These are phyloP conservation scores for Istiophorus platypterus DNA, from an alignment of 2,113 vertebrate genomes.

Conservation along the genomic window DNA sequence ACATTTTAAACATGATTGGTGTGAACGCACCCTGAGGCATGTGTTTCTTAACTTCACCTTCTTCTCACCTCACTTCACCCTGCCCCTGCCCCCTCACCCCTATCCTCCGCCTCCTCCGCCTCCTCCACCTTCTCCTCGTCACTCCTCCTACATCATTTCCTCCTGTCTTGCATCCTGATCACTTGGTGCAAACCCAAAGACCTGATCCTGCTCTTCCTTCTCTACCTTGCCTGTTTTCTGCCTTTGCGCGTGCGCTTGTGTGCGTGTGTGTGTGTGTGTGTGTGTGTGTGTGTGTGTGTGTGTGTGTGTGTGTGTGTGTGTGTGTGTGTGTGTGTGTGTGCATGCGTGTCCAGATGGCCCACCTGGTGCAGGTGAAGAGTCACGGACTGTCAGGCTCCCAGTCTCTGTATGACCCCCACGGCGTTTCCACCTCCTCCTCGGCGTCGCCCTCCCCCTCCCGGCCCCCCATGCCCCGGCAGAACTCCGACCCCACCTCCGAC, in stretches of 20 bases:
- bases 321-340: conserved; percentile 51
- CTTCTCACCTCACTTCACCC: conserved; percentile 12
- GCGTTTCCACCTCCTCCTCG: conserved; percentile 95
- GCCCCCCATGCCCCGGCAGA: conserved; percentile 98
- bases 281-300: conserved; percentile 52
- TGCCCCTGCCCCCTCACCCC: not conserved
- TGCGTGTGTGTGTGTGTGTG: conserved; percentile 51
- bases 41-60: conserved; percentile 24
- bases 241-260: too few species aligned
- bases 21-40: conserved; percentile 21
- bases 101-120: too few species aligned
- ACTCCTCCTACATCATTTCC: conserved; percentile 29
- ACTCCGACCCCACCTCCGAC: conserved; percentile 99
- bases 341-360: conserved; percentile 85
- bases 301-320: conserved; percentile 53
- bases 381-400: conserved; percentile 97
- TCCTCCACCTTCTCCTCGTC: conserved; percentile 4
- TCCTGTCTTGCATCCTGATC: conserved; percentile 28
- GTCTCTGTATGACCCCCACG: conserved; percentile 97
- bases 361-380: conserved; percentile 96
- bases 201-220: conserved; percentile 59
- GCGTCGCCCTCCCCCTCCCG: conserved; percentile 94
- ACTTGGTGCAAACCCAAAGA: conserved; percentile 12
- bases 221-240: conserved; percentile 57
- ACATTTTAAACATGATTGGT: not conserved